These are phyloP conservation scores for Hydropsyche betteni DNA, from an alignment of 2,888 invertebrate genomes.

Conservation along the genomic window DNA sequence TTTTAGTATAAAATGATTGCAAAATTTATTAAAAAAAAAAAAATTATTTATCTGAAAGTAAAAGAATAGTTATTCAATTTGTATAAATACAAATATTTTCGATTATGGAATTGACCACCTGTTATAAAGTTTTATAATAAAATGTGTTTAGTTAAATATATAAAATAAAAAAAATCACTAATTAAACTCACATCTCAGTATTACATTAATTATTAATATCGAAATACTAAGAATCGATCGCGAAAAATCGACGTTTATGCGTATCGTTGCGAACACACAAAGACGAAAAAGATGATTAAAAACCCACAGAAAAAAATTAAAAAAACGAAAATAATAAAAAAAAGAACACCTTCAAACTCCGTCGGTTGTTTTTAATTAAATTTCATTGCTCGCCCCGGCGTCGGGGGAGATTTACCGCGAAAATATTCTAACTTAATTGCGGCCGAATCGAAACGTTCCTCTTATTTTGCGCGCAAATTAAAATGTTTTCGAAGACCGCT, in stretches of 20 bases:
- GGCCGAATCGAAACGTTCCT: conserved; percentile 29
- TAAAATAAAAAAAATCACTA: too few species aligned
- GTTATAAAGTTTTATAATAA: too few species aligned
- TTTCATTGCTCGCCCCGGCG: conserved; percentile 11
- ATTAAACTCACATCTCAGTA: background rate
- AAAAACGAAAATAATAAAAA: background rate
- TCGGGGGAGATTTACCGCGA: conserved; percentile 25
- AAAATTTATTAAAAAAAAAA: too few species aligned
- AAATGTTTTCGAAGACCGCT: conserved; percentile 42
- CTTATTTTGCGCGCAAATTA: conserved; percentile 34
- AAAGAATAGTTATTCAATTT: too few species aligned
- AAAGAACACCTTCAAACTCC: conserved; percentile 3
- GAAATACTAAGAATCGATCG: background rate
- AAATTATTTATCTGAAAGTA: too few species aligned
- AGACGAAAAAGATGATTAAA: background rate
- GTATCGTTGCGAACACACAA: background rate
- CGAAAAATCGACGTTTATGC: background rate
- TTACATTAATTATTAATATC: background rate
- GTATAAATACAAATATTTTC: too few species aligned
- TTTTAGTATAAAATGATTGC: too few species aligned
- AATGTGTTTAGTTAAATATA: too few species aligned
- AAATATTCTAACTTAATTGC: conserved; percentile 31
- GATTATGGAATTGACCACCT: too few species aligned
- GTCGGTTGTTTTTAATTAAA: conserved; percentile 29
- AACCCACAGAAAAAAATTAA: background rate